Conservation (phyloP, 2,888 invertebrate species). For the Heteropelma amictum region DNA sequence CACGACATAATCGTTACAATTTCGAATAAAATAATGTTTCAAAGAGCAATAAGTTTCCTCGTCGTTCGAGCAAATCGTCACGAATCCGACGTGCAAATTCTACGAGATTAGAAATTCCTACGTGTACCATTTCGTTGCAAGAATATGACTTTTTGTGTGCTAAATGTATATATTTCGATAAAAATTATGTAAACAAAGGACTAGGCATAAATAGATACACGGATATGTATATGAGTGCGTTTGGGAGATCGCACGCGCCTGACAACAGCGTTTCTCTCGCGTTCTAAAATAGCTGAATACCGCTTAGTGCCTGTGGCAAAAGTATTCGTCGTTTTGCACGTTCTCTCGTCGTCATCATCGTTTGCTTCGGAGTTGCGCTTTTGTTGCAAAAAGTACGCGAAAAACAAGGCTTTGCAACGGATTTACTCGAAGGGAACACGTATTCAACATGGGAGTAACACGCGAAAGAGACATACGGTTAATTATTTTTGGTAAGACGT, state of each 20-base stretch:
- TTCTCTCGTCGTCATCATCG: not conserved
- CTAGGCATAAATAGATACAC: not conserved
- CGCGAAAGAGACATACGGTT: slow-evolving; percentile 8
- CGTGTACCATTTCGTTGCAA: too few species aligned
- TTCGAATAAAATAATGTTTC: not conserved
- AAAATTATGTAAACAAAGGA: not conserved
- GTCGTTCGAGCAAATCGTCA: too few species aligned
- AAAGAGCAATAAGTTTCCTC: not conserved
- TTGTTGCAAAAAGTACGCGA: not conserved
- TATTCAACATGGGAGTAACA: not conserved
- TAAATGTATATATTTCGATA: not conserved
- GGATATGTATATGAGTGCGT: slow-evolving; percentile 5
- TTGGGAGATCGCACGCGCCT: slow-evolving; percentile 27
- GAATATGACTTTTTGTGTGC: too few species aligned
- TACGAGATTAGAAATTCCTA: too few species aligned
- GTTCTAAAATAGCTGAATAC: slow-evolving; percentile 53
- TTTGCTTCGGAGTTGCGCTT: slow-evolving; percentile 5
- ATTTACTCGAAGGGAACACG: slow-evolving; percentile 23
- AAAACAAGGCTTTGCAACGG: slow-evolving; percentile 12
- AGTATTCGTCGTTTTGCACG: slow-evolving; percentile 34
- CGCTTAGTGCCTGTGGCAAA: slow-evolving; percentile 20
- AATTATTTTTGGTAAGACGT: slow-evolving; percentile 52
- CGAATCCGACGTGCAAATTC: too few species aligned
- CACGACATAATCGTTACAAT: not conserved
- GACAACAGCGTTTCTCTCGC: slow-evolving; percentile 54